phyloP scores from a whole-genome alignment of 1,140 invertebrate genomes.

The Meloidogyne hapla region DNA sequence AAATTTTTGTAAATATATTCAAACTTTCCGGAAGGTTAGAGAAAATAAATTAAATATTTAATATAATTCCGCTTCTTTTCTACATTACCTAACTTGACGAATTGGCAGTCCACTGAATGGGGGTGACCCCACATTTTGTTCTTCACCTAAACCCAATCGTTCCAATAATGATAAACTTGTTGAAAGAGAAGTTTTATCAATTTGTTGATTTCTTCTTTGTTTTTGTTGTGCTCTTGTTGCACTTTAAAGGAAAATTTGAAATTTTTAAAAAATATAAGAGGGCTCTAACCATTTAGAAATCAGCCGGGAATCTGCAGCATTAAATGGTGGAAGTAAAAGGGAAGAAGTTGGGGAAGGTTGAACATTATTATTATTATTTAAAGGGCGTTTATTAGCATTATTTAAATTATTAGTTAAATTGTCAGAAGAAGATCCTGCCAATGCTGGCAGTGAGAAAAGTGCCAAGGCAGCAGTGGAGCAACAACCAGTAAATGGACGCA shows the following conservation, averaged over 20 bases:
- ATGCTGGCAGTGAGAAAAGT: neutral
- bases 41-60: neutral
- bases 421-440: neutral
- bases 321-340: neutral
- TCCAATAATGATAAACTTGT: slow-evolving; percentile 5
- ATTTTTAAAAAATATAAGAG: too few relatives aligned
- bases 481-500: neutral
- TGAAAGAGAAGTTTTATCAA: neutral
- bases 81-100: slow-evolving; percentile 18
- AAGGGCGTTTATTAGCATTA: slow-evolving; percentile 5
- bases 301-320: neutral
- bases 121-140: neutral
- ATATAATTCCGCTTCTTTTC: neutral
- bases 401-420: slow-evolving; percentile 8
- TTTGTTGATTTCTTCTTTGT: slow-evolving; percentile 10
- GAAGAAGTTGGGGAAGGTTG: neutral
- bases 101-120: slow-evolving; percentile 16
- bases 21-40: neutral
- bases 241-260: neutral
- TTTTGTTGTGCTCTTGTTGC: slow-evolving; percentile 19
- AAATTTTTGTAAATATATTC: too few relatives aligned
- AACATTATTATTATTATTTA: slow-evolving; percentile 1
- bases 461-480: neutral
- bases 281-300: neutral
- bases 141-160: slow-evolving; percentile 1